phyloP scores from a whole-genome alignment of 2,888 invertebrate species.

The Philaethria dido region DNA sequence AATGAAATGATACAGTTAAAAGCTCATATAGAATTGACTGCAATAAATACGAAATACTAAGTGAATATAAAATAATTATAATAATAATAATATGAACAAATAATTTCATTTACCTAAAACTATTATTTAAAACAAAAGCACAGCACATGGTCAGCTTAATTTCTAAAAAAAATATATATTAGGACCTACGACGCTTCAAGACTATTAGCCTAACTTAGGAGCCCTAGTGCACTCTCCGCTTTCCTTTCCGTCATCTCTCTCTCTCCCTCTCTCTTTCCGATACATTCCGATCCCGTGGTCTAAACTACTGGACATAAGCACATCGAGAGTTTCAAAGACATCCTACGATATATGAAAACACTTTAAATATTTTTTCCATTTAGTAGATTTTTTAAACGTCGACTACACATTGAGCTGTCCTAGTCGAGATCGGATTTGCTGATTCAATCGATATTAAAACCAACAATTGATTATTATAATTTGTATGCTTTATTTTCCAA shows the following conservation, averaged over 20 bases:
- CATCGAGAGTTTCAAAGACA: conserved; percentile 81
- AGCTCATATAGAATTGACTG: conserved; percentile 72
- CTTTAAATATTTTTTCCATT: conserved; percentile 59
- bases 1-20: conserved; percentile 61
- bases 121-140: conserved; percentile 83
- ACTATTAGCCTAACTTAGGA: conserved; percentile 76
- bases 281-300: conserved; percentile 52
- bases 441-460: conserved; percentile 5
- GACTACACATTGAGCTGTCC: conserved; percentile 80
- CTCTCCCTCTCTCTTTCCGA: conserved; percentile 28
- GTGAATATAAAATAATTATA: conserved; percentile 63
- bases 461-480: background rate
- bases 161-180: conserved; percentile 68
- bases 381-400: conserved; percentile 58
- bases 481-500: conserved; percentile 5
- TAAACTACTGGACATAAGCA: conserved; percentile 80
- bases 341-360: conserved; percentile 76
- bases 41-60: conserved; percentile 77
- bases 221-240: conserved; percentile 69
- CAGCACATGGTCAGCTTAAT: conserved; percentile 83
- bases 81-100: conserved; percentile 64
- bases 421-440: conserved; percentile 65
- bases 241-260: conserved; percentile 47
- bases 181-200: conserved; percentile 70
- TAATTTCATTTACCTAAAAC: conserved; percentile 77